Conservation (phyloP, 2,797 vertebrate species). For the Aythya fuligula region DNA sequence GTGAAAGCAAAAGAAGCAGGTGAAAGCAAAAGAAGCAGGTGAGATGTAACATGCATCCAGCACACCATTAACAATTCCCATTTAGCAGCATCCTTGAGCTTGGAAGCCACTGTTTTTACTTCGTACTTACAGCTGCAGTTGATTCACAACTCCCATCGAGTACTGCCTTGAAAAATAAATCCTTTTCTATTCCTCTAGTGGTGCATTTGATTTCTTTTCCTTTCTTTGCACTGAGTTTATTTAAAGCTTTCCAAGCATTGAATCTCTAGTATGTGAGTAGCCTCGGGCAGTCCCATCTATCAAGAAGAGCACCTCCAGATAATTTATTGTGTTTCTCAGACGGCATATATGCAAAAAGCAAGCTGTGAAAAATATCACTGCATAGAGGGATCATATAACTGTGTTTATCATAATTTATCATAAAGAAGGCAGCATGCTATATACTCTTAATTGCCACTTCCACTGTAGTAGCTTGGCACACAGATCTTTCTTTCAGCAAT, state of each 20-base stretch:
- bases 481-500: background rate
- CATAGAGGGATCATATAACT: background rate
- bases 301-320: background rate
- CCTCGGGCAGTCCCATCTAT: background rate
- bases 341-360: background rate
- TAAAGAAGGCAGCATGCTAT: background rate
- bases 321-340: background rate
- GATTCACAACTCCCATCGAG: background rate
- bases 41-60: background rate
- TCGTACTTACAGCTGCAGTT: background rate
- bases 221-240: slow-evolving; percentile 2
- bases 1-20: background rate
- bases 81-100: background rate
- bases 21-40: background rate
- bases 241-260: background rate
- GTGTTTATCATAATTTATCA: background rate
- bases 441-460: background rate
- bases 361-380: background rate
- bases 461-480: background rate
- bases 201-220: background rate
- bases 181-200: background rate
- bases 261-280: background rate
- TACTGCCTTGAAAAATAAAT: background rate
- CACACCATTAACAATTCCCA: background rate
- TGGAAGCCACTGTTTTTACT: background rate